Percentiles rank a stretch among this genome's conserved stretches.
phyloP scores from a whole-genome alignment of 1,140 invertebrate species.

The Akabosia matsudoensis region DNA sequence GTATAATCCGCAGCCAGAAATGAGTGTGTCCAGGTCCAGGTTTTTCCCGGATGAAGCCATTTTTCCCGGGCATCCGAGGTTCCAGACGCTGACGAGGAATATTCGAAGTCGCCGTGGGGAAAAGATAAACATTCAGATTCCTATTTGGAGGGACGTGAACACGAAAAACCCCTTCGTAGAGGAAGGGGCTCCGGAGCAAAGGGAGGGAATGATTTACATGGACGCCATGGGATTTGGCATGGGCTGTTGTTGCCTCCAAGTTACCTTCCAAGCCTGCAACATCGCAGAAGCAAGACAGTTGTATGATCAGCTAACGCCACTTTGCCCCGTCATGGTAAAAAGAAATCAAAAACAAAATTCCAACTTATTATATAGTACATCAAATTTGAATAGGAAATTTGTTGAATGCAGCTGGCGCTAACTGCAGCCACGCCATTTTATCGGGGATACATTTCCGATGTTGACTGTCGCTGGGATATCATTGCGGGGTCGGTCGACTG shows the following conservation, averaged over 20 bases:
- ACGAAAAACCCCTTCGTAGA: constrained; percentile 70
- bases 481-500: constrained; percentile 94
- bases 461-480: constrained; percentile 95
- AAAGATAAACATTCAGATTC: constrained; percentile 95
- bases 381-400: too few species aligned
- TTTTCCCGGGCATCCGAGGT: constrained; percentile 89
- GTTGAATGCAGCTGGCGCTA: constrained; percentile 72
- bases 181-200: constrained; percentile 53
- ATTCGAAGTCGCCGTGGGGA: constrained; percentile 84
- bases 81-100: constrained; percentile 90
- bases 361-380: too few species aligned
- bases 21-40: constrained; percentile 75
- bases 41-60: constrained; percentile 96
- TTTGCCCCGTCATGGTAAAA: constrained; percentile 95
- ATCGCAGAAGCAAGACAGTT: constrained; percentile 90
- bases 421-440: constrained; percentile 94
- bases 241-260: constrained; percentile 96
- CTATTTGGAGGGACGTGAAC: constrained; percentile 74
- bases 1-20: constrained; percentile 63
- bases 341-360: too few species aligned
- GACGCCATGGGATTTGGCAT: constrained; percentile 99
- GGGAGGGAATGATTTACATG: constrained; percentile 86
- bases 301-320: constrained; percentile 94
- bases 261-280: constrained; percentile 95
- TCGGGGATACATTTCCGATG: constrained; percentile 87